Conservation (phyloP, 2,113 vertebrate genomes). For the Gorsachius goisagi region DNA sequence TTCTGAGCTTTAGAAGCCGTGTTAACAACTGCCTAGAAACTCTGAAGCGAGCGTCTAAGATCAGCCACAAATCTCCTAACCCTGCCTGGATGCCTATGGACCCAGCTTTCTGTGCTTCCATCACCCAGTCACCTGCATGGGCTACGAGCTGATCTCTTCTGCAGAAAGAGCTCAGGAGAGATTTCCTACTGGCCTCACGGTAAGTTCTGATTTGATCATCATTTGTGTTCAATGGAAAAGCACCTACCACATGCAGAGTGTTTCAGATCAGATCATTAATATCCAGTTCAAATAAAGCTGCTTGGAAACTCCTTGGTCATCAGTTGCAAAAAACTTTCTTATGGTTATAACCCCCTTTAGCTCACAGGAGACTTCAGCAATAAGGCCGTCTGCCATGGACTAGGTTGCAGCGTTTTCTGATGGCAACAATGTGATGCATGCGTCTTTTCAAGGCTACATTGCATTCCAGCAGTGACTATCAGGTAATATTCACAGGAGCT, state of each 20-base stretch:
- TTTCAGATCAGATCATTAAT: not conserved
- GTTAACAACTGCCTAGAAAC: not conserved
- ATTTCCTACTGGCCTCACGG: not conserved
- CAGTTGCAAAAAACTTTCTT: not conserved
- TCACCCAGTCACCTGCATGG: not conserved
- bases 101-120: not conserved
- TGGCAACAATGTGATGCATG: not conserved
- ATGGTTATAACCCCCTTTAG: not conserved
- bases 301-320: not conserved
- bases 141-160: not conserved
- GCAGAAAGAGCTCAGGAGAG: not conserved
- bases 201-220: not conserved
- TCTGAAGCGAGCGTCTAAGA: not conserved
- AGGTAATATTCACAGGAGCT: not conserved
- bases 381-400: accelerated
- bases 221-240: not conserved
- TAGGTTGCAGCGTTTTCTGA: not conserved
- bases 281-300: not conserved
- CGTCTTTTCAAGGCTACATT: not conserved
- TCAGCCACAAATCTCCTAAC: not conserved
- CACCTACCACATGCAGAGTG: not conserved
- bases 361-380: not conserved
- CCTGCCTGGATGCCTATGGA: not conserved
- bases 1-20: not conserved
- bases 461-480: not conserved